Percentiles rank a stretch among this genome's conserved stretches.
phyloP scores from a whole-genome alignment of 2,797 vertebrate species.

The Rallus crepitans region DNA sequence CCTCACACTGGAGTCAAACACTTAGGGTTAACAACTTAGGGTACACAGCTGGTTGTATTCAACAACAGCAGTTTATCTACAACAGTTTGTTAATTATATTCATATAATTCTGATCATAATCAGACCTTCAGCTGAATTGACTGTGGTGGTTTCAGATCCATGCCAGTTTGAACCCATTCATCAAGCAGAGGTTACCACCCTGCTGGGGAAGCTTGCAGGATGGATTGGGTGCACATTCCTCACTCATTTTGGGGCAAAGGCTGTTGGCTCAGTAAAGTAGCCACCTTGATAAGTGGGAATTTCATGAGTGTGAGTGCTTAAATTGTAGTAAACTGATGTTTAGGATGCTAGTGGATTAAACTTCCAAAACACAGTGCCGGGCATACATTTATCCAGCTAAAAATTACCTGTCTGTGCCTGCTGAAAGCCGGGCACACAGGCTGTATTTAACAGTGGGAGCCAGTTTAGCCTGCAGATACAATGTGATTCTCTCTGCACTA shows the following conservation, averaged over 20 bases:
- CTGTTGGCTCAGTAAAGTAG: background rate
- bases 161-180: background rate
- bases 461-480: background rate
- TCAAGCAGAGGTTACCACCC: background rate
- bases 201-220: background rate
- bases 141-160: background rate
- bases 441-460: background rate
- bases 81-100: background rate
- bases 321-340: background rate
- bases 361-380: background rate
- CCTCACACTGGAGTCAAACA: background rate
- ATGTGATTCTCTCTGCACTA: background rate
- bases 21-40: background rate
- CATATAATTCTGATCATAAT: background rate
- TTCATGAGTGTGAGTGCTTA: background rate
- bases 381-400: background rate
- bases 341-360: background rate
- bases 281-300: background rate
- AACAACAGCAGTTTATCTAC: background rate
- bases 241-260: background rate
- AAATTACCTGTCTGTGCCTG: background rate
- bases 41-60: background rate
- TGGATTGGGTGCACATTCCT: background rate
- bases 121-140: background rate
- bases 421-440: background rate